Percentiles rank a stretch among this genome's conserved stretches.
Conservation (phyloP, 1,140 invertebrate genomes). For the Holcopasites calliopsidis region DNA sequence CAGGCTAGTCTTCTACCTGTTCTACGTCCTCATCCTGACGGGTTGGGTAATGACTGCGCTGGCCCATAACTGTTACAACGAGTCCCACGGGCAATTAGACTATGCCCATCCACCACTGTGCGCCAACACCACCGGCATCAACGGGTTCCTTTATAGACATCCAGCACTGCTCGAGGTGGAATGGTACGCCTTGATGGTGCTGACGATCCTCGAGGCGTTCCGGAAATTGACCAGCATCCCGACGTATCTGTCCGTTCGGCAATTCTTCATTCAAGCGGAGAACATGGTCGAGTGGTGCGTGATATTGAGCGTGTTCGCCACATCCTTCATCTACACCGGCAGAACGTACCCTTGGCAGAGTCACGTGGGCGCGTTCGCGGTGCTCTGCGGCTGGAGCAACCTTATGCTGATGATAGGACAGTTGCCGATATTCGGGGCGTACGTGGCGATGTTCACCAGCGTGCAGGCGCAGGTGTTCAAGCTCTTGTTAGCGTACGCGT, state of each 20-base stretch:
- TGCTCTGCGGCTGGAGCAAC: conserved; percentile 91
- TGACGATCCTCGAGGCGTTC: conserved; percentile 87
- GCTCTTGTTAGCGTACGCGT: conserved; percentile 90
- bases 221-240: conserved; percentile 88
- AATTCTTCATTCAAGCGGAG: conserved; percentile 90
- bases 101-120: conserved; percentile 77
- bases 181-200: conserved; percentile 87
- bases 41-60: conserved; percentile 88
- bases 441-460: conserved; percentile 92
- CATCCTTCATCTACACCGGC: conserved; percentile 88
- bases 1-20: conserved; percentile 87
- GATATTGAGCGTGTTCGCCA: conserved; percentile 89
- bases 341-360: conserved; percentile 91
- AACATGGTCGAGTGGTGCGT: conserved; percentile 93
- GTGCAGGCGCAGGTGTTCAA: conserved; percentile 92
- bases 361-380: conserved; percentile 88
- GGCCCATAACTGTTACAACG: conserved; percentile 89
- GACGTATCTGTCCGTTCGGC: conserved; percentile 86
- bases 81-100: conserved; percentile 71
- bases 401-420: conserved; percentile 93
- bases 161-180: conserved; percentile 87
- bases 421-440: conserved; percentile 90
- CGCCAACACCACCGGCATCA: conserved; percentile 86
- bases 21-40: conserved; percentile 89
- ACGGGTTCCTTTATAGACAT: conserved; percentile 85